Percentiles rank a stretch among this genome's conserved stretches.
phyloP scores from a whole-genome alignment of 2,888 invertebrate genomes.

The Leuctra nigra region DNA sequence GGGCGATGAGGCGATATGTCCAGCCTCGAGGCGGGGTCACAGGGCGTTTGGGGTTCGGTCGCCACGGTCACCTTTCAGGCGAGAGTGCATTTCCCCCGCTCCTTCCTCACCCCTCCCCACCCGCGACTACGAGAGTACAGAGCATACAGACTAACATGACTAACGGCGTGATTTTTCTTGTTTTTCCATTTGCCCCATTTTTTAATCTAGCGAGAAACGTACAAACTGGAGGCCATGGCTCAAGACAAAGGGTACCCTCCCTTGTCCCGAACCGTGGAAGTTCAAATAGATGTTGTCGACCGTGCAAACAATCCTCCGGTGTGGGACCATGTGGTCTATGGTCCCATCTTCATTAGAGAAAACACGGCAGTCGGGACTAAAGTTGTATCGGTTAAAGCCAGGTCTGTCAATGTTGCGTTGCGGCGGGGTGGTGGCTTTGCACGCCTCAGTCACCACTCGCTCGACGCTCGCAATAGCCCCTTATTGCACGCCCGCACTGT shows the following conservation, averaged over 20 bases:
- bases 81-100: constrained; percentile 28
- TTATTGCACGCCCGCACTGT: constrained; percentile 30
- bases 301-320: constrained; percentile 96
- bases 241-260: constrained; percentile 95
- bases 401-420: constrained; percentile 60
- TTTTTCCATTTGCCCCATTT: constrained; percentile 54
- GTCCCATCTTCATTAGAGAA: constrained; percentile 96
- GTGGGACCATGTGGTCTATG: constrained; percentile 95
- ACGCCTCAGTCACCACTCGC: neutral
- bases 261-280: constrained; percentile 93
- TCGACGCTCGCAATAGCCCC: constrained; percentile 18
- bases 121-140: constrained; percentile 21
- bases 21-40: constrained; percentile 33
- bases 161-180: constrained; percentile 55
- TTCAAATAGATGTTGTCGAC: constrained; percentile 98
- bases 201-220: constrained; percentile 85
- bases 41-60: constrained; percentile 37
- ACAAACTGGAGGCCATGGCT: constrained; percentile 97
- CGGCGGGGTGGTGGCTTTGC: constrained; percentile 18
- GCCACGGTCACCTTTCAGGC: constrained; percentile 25
- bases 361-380: constrained; percentile 96
- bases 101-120: constrained; percentile 34
- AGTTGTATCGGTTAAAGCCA: constrained; percentile 97
- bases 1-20: constrained; percentile 35
- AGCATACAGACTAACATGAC: constrained; percentile 47